Conservation (phyloP, 53 echinoderm and acorn worm species). For the Arbacia lixula region DNA sequence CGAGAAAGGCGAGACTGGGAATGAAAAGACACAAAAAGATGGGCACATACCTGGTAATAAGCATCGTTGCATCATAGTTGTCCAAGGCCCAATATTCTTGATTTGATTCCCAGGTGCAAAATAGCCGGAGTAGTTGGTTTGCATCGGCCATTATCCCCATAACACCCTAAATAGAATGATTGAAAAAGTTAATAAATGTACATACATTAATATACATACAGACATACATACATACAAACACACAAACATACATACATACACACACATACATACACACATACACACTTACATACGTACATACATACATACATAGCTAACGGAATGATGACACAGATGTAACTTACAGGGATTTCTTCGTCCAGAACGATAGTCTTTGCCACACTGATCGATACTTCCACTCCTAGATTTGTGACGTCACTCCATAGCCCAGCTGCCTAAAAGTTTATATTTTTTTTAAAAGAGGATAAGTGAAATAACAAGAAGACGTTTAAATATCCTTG, state of each 20-base stretch:
- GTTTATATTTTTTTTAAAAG: too few relatives aligned
- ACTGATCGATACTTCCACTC: conserved; percentile 23
- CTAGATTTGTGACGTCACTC: conserved; percentile 5
- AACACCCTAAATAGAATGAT: conserved; percentile 6
- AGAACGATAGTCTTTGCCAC: conserved; percentile 1
- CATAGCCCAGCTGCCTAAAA: conserved; percentile 36
- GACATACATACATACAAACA: too few relatives aligned
- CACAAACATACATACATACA: too few relatives aligned
- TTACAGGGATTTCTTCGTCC: not conserved
- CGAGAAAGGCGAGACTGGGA: too few relatives aligned
- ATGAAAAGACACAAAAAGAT: too few relatives aligned
- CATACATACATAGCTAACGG: not conserved
- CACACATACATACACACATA: too few relatives aligned
- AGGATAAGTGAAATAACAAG: too few relatives aligned
- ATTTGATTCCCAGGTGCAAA: conserved; percentile 61
- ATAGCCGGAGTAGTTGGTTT: conserved; percentile 38
- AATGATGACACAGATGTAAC: not conserved
- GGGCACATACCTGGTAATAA: conserved; percentile 84
- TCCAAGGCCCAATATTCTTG: not conserved
- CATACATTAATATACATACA: too few relatives aligned
- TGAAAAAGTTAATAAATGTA: not conserved
- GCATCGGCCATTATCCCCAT: conserved; percentile 45
- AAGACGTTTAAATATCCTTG: too few relatives aligned
- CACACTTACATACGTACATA: not conserved
- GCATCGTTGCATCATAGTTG: conserved; percentile 55